These are phyloP conservation scores for Meriones psammophilus DNA, from an alignment of 2,797 vertebrate genomes.

Conservation along the genomic window DNA sequence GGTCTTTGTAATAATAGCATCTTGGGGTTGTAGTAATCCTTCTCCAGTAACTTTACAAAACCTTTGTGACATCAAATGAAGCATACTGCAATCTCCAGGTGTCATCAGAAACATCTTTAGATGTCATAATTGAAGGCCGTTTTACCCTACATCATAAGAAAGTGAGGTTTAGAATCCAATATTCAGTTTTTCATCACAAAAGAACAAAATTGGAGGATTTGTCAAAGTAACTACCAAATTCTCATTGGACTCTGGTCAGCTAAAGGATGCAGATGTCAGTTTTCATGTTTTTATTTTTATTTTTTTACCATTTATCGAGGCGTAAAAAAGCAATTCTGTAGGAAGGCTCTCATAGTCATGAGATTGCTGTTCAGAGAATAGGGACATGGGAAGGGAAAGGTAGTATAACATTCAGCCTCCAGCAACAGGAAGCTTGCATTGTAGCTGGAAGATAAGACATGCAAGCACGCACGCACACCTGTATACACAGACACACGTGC, in stretches of 20 bases:
- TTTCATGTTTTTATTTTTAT: neutral
- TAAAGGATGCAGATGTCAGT: constrained; percentile 22
- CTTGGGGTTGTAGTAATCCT: constrained; percentile 33
- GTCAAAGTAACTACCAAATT: neutral
- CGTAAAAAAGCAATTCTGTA: constrained; percentile 41
- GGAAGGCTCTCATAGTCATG: neutral
- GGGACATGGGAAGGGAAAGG: neutral
- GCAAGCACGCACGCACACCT: neutral
- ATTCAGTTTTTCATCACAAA: constrained; percentile 21
- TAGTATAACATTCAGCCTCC: neutral
- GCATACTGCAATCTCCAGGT: constrained; percentile 47
- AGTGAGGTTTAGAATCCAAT: constrained; percentile 18
- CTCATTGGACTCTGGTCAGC: neutral
- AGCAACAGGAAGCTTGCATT: neutral
- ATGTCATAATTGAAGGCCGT: constrained; percentile 20
- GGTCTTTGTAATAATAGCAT: neutral
- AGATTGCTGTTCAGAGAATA: constrained; percentile 50
- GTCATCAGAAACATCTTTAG: constrained; percentile 3
- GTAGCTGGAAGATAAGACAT: constrained; percentile 31
- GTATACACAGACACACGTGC: neutral
- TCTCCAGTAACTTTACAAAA: neutral
- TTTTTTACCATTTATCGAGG: constrained; percentile 46
- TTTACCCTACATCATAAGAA: neutral
- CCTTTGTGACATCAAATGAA: constrained; percentile 19
- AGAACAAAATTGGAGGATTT: neutral